Evolutionary conservation across 2,797 vertebrate genomes (phyloP), one percentile per base, ranked within the genome.

Genomic region (Cephalopachus bancanus): DNA sequence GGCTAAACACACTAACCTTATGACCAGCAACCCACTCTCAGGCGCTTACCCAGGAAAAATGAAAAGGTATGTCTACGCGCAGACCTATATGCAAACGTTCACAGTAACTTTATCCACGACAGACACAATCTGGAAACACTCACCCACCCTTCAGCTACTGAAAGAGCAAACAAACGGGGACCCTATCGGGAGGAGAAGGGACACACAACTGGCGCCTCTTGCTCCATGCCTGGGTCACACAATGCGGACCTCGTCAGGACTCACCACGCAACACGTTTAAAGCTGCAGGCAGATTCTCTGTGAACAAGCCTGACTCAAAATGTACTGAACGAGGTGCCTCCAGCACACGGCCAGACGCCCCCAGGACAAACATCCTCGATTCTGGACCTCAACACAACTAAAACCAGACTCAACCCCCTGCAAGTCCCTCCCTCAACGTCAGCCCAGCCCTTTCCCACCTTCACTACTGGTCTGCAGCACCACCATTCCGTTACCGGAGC

Each of bases 281-380:
- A 81, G 80, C 44, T 44, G 44, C 44, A 20, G 33, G 69, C 24
- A 81, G 91, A 93, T 65, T 67, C 71, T 20, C 80, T 19, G 49
- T 84, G 57, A 92, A 80, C 37, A 81, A 94, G 30, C 49, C 10
- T 20, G 69, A 85, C 30, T 91, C 78, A 80, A 88, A 79, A 37
- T 28, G 16, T 64, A 81, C 1, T 60, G 51, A 71, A 75, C 78
- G 24, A 74, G 37, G 59, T 93, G 67, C 37, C 33, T 72, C 71
- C 26, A 85, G 33, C 59, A 84, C 60, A 71, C 0, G 71, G 17
- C 37, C 65, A 91, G 74, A 78, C 64, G 71, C 26, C 37, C 71
- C 90, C 15, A 71, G 33, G 51, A 69, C 85, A 26, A 84, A 67
- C 65, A 79, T 1, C 22, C 78, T 30, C 33, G 28, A 84, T 64